A percentile compares a stretch with the other conserved stretches of the same genome.
phyloP scores from a whole-genome alignment of 2,797 vertebrate genomes.

The Poeciliopsis presidionis region DNA sequence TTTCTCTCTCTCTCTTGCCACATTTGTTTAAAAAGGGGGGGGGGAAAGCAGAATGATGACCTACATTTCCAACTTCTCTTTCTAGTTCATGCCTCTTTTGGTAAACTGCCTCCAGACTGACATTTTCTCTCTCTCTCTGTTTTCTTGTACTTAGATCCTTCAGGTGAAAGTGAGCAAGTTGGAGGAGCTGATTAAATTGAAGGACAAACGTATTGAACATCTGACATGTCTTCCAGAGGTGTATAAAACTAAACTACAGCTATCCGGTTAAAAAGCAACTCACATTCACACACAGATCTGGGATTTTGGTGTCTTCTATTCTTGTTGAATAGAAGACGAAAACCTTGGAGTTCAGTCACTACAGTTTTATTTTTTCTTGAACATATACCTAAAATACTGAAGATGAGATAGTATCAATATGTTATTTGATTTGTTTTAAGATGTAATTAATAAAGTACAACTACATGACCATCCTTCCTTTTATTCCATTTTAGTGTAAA shows the following conservation, averaged over 20 bases:
- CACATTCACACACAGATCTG: not conserved
- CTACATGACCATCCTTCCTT: not conserved
- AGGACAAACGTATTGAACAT: conserved; percentile 81
- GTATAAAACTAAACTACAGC: conserved; percentile 59
- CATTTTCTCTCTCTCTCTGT: not conserved
- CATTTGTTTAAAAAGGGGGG: conserved; percentile 36
- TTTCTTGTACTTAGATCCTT: conserved; percentile 74
- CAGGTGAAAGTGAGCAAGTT: conserved; percentile 84
- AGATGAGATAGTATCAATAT: not conserved
- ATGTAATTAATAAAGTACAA: not conserved
- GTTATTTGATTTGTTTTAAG: not conserved
- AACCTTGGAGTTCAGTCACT: not conserved
- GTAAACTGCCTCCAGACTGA: not conserved
- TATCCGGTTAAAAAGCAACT: conserved; percentile 1
- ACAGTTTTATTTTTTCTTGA: no score
- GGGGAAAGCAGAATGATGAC: conserved; percentile 15
- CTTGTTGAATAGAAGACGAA: not conserved
- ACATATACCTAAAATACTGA: not conserved
- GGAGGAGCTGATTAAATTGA: conserved; percentile 83
- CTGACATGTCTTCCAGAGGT: conserved; percentile 73
- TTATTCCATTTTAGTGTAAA: not conserved
- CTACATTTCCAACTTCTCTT: conserved; percentile 19
- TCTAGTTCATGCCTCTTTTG: conserved; percentile 3
- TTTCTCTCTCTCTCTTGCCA: conserved; percentile 26
- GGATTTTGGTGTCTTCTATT: conserved; percentile 4